These are phyloP conservation scores for Leptoclinus maculatus DNA, from an alignment of 2,797 vertebrate genomes.

Conservation along the genomic window DNA sequence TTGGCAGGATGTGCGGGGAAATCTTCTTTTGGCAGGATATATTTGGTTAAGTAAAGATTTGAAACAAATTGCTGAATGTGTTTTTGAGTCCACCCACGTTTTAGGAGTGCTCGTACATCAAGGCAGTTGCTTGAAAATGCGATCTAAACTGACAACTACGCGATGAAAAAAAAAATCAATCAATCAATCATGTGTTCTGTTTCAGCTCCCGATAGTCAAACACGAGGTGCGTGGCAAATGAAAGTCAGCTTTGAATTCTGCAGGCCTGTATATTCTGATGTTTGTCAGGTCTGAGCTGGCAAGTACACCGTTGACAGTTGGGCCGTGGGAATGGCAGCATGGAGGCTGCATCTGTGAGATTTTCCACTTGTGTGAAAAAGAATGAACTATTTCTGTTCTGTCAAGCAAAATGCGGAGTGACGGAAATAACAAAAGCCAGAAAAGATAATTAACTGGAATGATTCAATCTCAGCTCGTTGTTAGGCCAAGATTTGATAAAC, in stretches of 20 bases:
- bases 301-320: constrained; percentile 44
- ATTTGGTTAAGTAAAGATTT: neutral
- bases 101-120: neutral
- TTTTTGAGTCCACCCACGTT: constrained; percentile 9
- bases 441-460: constrained; percentile 21
- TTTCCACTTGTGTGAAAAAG: constrained; percentile 55
- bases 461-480: neutral
- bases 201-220: neutral
- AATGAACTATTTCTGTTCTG: constrained; percentile 51
- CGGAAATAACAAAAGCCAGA: constrained; percentile 24
- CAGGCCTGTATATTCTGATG: constrained; percentile 14
- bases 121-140: neutral
- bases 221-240: constrained; percentile 1
- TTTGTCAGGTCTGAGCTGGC: constrained; percentile 53
- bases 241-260: constrained; percentile 33
- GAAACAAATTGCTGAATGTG: neutral
- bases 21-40: constrained; percentile 5
- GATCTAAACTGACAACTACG: constrained; percentile 5
- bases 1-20: constrained; percentile 9
- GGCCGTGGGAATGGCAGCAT: constrained; percentile 55
- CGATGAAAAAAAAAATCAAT: neutral
- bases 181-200: neutral
- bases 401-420: constrained; percentile 27
- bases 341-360: constrained; percentile 61
- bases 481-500: neutral